Evolutionary conservation across 2,888 invertebrate genomes (phyloP).

Genomic region (Cheilosia soror): DNA sequence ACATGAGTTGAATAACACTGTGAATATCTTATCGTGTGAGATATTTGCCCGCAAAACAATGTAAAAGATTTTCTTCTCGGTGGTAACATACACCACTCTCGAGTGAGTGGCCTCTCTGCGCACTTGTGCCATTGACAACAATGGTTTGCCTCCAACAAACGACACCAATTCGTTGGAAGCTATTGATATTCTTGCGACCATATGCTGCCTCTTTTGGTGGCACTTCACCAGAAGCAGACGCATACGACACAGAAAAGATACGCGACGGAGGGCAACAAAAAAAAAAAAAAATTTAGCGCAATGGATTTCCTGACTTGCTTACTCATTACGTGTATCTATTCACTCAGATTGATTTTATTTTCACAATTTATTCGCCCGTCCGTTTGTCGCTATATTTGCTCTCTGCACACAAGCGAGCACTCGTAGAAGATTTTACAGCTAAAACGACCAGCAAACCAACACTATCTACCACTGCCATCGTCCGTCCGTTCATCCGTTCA

Average conservation of each 20-base stretch:
- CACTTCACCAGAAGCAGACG: constrained; percentile 60
- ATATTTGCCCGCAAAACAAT: constrained; percentile 62
- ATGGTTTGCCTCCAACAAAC: constrained; percentile 7
- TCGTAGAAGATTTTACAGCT: constrained; percentile 55
- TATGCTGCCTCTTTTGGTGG: constrained; percentile 61
- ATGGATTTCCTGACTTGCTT: constrained; percentile 75
- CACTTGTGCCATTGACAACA: constrained; percentile 42
- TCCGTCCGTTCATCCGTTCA: constrained; percentile 59
- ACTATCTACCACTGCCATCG: constrained; percentile 10
- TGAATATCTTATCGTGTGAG: constrained; percentile 66
- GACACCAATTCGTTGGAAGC: constrained; percentile 62
- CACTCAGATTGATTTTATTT: constrained; percentile 69
- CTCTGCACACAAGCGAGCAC: not conserved
- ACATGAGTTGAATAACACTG: constrained; percentile 73
- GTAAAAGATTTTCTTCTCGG: constrained; percentile 50
- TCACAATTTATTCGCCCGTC: constrained; percentile 68
- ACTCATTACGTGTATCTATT: constrained; percentile 72
- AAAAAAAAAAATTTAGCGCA: constrained; percentile 68
- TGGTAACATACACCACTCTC: not conserved
- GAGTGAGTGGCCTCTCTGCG: constrained; percentile 17
- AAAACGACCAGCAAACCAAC: constrained; percentile 39
- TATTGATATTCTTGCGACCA: constrained; percentile 65
- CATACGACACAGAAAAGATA: constrained; percentile 43
- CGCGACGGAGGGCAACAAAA: not conserved
- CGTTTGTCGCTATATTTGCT: constrained; percentile 17